Evolutionary conservation across 2,888 invertebrate genomes (phyloP), one percentile per base, ranked within the genome.

Genomic region (Heliothis peltigera): DNA sequence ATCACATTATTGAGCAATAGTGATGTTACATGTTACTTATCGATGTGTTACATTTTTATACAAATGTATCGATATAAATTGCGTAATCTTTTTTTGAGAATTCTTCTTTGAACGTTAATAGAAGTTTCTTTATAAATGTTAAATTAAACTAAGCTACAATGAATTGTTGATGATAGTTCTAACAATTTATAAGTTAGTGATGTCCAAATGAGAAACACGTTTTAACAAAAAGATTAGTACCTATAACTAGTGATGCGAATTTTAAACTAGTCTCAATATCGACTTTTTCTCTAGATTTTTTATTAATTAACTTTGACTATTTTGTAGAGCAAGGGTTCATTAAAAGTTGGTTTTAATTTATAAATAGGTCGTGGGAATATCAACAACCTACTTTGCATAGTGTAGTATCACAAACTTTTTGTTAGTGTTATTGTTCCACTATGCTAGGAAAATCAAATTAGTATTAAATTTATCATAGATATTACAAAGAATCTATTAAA

Each of bases 1-100:
- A 88, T 88, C 89, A 83, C 81, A 79, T 86, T 87, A 87, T 84
- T 85, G 81, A 79, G 70, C 61, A 58, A 61, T 84, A 84, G 84
- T 77, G 82, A 83, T 76, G 52, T 47, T 2, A 53, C n/a, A 44
- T 42, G 60, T n/a, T 58, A 64, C 61, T 42, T 46, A 47, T 56
- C 58, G 57, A 64, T 70, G 15, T 46, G 25, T 72, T 21, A 18
- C 42, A 5, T 15, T 17, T 7, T 17, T 42, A 4, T 42, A 18
- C 17, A n/a, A 5, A n/a, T 8, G 0, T 17, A 42, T 42, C 42
- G 42, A 42, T 17, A 18, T 7, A 6, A n/a, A 32, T 32, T 10
- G 10, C 12, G 10, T 3, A 32, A 3, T 32, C 4, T 12, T 32
- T 32, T 2, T 32, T 42, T 39, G 39, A 32, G 32, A n/a, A n/a